Conservation (phyloP, 2,888 invertebrate genomes). For the Cheilosia soror region DNA sequence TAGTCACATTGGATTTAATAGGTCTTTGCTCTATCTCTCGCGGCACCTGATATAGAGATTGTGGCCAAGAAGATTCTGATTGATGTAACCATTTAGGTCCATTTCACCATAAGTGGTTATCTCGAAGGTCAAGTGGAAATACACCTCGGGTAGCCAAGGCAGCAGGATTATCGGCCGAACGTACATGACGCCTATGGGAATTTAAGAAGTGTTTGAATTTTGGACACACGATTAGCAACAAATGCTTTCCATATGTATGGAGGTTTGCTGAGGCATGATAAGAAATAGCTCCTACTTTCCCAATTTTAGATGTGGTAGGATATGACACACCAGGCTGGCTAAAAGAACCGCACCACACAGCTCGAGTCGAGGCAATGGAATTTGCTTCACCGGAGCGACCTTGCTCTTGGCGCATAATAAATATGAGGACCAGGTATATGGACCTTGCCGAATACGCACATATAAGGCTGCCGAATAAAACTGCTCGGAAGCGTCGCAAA, state of each 20-base stretch:
- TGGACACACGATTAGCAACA: background rate
- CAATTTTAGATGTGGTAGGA: background rate
- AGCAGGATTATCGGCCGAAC: background rate
- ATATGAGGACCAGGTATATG: too few relatives aligned
- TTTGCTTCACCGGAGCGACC: background rate
- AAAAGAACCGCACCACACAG: too few relatives aligned
- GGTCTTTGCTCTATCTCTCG: too few relatives aligned
- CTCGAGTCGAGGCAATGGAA: too few relatives aligned
- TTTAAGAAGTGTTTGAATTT: background rate
- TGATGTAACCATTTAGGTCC: background rate
- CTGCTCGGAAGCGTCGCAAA: too few relatives aligned
- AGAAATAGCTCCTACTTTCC: background rate
- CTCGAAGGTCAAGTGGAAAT: background rate
- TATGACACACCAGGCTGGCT: too few relatives aligned
- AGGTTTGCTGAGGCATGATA: background rate
- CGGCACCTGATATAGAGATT: background rate
- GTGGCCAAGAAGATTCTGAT: background rate
- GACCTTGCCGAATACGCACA: too few relatives aligned
- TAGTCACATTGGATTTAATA: too few relatives aligned
- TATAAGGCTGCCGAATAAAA: too few relatives aligned
- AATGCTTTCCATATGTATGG: background rate
- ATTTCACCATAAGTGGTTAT: background rate
- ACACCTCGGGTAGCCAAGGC: background rate
- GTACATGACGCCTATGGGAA: background rate
- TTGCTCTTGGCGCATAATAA: background rate